phyloP scores from a whole-genome alignment of 2,888 invertebrate species.

The Phortica okadai region DNA sequence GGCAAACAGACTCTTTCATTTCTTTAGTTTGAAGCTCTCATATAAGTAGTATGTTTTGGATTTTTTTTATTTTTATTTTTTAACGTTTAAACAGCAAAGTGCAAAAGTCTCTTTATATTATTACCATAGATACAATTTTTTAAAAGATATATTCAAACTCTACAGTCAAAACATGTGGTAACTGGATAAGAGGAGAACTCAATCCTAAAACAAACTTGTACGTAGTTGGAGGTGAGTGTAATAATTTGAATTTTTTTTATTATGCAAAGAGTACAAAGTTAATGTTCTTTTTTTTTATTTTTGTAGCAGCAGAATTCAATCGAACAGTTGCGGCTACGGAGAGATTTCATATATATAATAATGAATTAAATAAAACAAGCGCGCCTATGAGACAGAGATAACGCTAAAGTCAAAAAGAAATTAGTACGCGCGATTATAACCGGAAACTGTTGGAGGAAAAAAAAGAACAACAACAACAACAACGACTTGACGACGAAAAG shows the following conservation, averaged over 20 bases:
- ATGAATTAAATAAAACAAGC: background rate
- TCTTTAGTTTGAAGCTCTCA: background rate
- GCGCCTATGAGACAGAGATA: constrained; percentile 10
- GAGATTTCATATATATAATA: background rate
- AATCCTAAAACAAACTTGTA: too few relatives aligned
- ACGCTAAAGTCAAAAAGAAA: constrained; percentile 27
- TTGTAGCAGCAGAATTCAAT: too few relatives aligned
- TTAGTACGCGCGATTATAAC: constrained; percentile 29
- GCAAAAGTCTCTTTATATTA: background rate
- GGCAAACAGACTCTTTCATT: background rate
- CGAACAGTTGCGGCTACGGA: background rate
- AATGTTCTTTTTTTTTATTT: too few relatives aligned
- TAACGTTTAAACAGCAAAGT: background rate
- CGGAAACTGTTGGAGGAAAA: constrained; percentile 18
- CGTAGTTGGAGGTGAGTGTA: too few relatives aligned
- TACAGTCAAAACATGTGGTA: background rate
- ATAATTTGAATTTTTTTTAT: too few relatives aligned
- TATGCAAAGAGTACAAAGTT: too few relatives aligned
- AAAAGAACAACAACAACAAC: background rate
- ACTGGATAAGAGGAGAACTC: background rate
- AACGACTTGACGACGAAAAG: background rate
- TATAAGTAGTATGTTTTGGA: background rate
- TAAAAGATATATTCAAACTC: background rate
- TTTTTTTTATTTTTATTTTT: background rate
- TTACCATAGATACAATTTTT: background rate